Evolutionary conservation across 37 sponge, comb jelly and placozoan species (phyloP).

Genomic region (Ephydatia muelleri): DNA sequence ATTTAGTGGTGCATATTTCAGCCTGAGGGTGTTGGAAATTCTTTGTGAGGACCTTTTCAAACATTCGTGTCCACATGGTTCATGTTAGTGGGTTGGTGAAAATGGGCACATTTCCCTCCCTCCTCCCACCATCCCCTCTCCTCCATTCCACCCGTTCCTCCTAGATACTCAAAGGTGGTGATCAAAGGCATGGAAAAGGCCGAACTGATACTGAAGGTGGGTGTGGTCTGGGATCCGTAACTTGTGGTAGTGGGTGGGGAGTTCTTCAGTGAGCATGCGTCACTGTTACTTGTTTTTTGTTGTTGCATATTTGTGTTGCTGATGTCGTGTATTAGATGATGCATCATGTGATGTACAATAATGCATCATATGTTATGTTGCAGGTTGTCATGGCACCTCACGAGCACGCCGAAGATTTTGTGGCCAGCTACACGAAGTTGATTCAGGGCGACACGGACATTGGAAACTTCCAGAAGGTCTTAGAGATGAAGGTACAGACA

Average conservation of each 20-base stretch:
- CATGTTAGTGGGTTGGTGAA: too few relatives aligned
- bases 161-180: constrained; percentile 89
- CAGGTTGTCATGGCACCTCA: constrained; percentile 97
- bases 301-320: too few relatives aligned
- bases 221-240: neutral
- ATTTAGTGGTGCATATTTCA: too few relatives aligned
- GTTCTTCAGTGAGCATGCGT: too few relatives aligned
- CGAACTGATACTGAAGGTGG: constrained; percentile 94
- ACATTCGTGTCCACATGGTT: too few relatives aligned
- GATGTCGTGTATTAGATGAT: too few relatives aligned
- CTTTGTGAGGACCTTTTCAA: too few relatives aligned
- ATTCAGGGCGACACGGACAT: constrained; percentile 84
- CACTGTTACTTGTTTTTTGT: too few relatives aligned
- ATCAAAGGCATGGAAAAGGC: constrained; percentile 92
- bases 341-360: too few relatives aligned
- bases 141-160: neutral
- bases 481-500: constrained; percentile 95
- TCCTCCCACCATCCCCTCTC: neutral
- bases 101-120: neutral
- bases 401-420: constrained; percentile 86
- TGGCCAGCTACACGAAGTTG: constrained; percentile 86
- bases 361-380: too few relatives aligned
- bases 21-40: too few relatives aligned
- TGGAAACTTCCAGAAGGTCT: constrained; percentile 90
- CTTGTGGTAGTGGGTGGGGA: too few relatives aligned